These are phyloP conservation scores for Nyleta sp. DNA, from an alignment of 2,888 invertebrate genomes.

Conservation along the genomic window DNA sequence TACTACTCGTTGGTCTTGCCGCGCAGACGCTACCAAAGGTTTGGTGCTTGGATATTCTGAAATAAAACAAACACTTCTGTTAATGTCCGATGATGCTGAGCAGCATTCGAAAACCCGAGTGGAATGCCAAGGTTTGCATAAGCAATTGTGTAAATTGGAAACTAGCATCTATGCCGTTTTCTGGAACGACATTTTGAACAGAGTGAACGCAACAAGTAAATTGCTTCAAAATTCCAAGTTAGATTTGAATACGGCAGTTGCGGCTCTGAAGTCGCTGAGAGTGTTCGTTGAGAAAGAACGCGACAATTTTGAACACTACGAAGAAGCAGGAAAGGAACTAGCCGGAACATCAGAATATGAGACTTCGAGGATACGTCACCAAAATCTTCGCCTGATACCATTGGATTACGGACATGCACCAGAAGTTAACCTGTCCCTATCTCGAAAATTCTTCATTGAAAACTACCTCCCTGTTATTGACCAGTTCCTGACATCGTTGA, in stretches of 20 bases:
- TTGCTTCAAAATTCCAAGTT: slow-evolving; percentile 5
- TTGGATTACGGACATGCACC: slow-evolving; percentile 30
- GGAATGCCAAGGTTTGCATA: slow-evolving; percentile 39
- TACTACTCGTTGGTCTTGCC: slow-evolving; percentile 51
- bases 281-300: slow-evolving; percentile 1
- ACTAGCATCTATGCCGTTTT: slow-evolving; percentile 48
- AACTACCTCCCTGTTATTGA: slow-evolving; percentile 39
- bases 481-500: slow-evolving; percentile 22
- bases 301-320: slow-evolving; percentile 1
- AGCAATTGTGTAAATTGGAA: slow-evolving; percentile 51
- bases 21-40: slow-evolving; percentile 64
- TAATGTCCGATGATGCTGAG: slow-evolving; percentile 22
- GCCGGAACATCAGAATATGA: slow-evolving; percentile 24
- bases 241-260: slow-evolving; percentile 14
- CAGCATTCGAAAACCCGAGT: slow-evolving; percentile 50
- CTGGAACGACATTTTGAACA: slow-evolving; percentile 49
- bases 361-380: slow-evolving; percentile 21
- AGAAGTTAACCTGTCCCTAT: slow-evolving; percentile 13
- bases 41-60: slow-evolving; percentile 62
- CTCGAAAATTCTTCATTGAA: slow-evolving; percentile 26
- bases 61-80: slow-evolving; percentile 28
- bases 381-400: slow-evolving; percentile 33
- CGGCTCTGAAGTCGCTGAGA: slow-evolving; percentile 3
- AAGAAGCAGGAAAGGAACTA: background rate
- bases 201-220: slow-evolving; percentile 31